Evolutionary conservation across 1,140 invertebrate genomes (phyloP), one percentile per base, ranked within the genome.

Genomic region (Magallana ariakensis): DNA sequence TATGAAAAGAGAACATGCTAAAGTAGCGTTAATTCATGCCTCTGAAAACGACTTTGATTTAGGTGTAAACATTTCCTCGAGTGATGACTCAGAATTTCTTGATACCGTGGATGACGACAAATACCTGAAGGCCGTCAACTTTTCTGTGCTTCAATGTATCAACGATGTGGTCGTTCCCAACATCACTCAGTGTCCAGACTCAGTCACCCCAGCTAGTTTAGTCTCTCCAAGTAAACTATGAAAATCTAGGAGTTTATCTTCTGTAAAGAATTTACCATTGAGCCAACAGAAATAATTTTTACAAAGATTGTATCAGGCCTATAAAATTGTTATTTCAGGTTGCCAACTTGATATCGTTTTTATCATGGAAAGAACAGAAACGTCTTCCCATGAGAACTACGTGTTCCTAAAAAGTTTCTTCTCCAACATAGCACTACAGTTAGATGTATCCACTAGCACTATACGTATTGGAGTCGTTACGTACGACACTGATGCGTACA

Each of bases 291-390:
- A 7, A 62, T 62, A n/a, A 7, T 62, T 19, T 15, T 16, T 62
- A 62, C 8, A n/a, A 19, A 15, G 7, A n/a, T 16, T 62, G 16
- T 19, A 16, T 62, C 58, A 16, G 19, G 19, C 19, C 16, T n/a
- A 62, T n/a, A 62, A 62, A 33, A 75, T 75, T 26, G 7, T 10
- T 9, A 11, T 75, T 75, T 13, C 8, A 75, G 66, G 22, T 75
- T 75, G 66, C 22, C 22, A 75, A 26, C 66, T 75, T 26, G 66
- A 75, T 75, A 75, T 75, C 22, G 19, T 75, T 9, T 75, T 75
- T 75, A 33, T 75, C 11, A 19, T 75, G 26, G 66, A 75, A 13
- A 22, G 10, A 33, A 13, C 22, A 13, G 15, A 11, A 26, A 26
- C 19, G 11, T 75, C 66, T 75, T 19, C 66, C 15, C 11, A 22